These are phyloP conservation scores for Molossus alvarezi DNA, from an alignment of 2,797 vertebrate species.

Conservation along the genomic window DNA sequence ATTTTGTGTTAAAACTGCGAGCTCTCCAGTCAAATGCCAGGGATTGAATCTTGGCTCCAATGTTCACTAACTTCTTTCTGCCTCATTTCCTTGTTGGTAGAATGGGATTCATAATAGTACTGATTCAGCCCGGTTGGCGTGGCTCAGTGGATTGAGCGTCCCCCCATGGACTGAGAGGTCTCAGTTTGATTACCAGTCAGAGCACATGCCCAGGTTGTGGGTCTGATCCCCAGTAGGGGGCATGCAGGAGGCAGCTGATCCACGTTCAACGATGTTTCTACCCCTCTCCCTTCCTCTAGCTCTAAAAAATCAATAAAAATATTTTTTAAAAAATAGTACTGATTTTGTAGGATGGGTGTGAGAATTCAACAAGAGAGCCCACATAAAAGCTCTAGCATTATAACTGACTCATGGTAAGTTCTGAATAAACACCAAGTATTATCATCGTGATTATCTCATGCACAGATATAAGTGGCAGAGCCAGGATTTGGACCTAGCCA, in stretches of 20 bases:
- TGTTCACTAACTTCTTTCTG: conserved; percentile 26
- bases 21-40: conserved; percentile 16
- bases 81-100: conserved; percentile 30
- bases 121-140: neutral
- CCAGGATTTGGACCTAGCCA: conserved; percentile 7
- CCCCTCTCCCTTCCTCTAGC: no score
- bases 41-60: neutral
- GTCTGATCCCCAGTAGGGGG: no score
- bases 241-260: no score
- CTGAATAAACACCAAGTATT: neutral
- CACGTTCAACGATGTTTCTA: no score
- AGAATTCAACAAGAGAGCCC: neutral
- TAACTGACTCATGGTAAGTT: neutral
- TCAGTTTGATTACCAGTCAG: no score
- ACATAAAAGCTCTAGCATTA: neutral
- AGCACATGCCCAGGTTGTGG: no score
- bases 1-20: conserved; percentile 69
- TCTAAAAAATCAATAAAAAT: no score
- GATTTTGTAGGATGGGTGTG: neutral
- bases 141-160: no score
- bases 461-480: neutral
- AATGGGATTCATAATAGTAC: neutral
- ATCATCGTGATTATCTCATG: neutral
- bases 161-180: no score
- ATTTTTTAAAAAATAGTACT: neutral